Evolutionary conservation across 37 sponge, comb jelly and placozoan genomes (phyloP), one percentile per base, ranked within the genome.

Genomic region (Chondrosia reniformis): DNA sequence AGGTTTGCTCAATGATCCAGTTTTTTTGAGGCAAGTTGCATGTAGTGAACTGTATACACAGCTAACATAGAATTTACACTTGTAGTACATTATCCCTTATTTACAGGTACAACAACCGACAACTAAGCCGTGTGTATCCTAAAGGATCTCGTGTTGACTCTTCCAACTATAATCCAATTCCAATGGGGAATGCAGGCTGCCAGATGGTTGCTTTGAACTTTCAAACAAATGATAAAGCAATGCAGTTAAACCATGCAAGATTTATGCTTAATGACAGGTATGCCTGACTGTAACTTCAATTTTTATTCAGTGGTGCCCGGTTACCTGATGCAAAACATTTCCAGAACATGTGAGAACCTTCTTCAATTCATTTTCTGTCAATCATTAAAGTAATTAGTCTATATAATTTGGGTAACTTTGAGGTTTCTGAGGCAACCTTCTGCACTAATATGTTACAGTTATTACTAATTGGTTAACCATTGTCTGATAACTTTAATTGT

Each of bases 241-340:
- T 99, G 99, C 99, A 99, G 67, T 76, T 99, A 44, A 99, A 96
- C 79, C 88, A 96, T 34, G 99, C 94, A 31, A 88, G 80, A 30
- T 99, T 99, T 76, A 24, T 85, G 61, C 80, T 84, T 65, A 96
- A 93, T 77, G 96, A 93, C 52, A 63, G 74, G 84, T 88, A 45
- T 59, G 85, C 52, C 15, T 1, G 39, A 40, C 44, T 45, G 44
- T 40, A n/a, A n/a, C n/a, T n/a, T n/a, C n/a, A n/a, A n/a, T n/a
- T n/a, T n/a, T n/a, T n/a, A n/a, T n/a, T n/a, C n/a, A n/a, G n/a
- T n/a, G n/a, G n/a, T n/a, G n/a, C n/a, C n/a, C n/a, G n/a, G n/a
- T n/a, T n/a, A n/a, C n/a, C n/a, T n/a, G n/a, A n/a, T n/a, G n/a
- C n/a, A n/a, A n/a, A n/a, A n/a, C n/a, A n/a, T n/a, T n/a, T n/a